phyloP scores from a whole-genome alignment of 1,140 invertebrate species.

The Tribolium madens region DNA sequence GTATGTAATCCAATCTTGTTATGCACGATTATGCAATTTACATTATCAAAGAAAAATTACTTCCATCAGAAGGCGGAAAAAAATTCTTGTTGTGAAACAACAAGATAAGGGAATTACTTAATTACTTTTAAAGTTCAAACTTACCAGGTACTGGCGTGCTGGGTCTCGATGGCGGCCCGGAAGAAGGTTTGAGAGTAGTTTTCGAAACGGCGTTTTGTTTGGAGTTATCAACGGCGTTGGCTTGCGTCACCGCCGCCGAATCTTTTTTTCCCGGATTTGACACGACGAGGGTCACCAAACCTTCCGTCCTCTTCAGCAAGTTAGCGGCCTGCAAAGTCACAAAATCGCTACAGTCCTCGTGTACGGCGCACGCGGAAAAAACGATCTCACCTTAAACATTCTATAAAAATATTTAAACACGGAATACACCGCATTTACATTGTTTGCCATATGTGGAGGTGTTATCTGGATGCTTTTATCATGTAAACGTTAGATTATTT shows the following conservation, averaged over 20 bases:
- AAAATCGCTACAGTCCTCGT: background rate
- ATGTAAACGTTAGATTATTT: slow-evolving; percentile 46
- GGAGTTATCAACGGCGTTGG: slow-evolving; percentile 46
- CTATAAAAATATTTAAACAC: slow-evolving; percentile 39
- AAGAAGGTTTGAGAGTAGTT: slow-evolving; percentile 54
- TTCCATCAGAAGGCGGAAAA: too few species aligned
- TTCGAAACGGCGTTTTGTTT: slow-evolving; percentile 52
- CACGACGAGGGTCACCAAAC: slow-evolving; percentile 85
- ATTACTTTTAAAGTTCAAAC: background rate
- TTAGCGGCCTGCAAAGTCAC: slow-evolving; percentile 77
- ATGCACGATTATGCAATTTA: too few species aligned
- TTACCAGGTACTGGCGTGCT: slow-evolving; percentile 63
- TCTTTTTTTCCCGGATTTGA: slow-evolving; percentile 87
- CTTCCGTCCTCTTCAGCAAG: slow-evolving; percentile 88
- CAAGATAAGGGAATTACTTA: too few species aligned
- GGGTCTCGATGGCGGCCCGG: slow-evolving; percentile 61
- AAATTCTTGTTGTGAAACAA: too few species aligned
- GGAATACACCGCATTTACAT: slow-evolving; percentile 27
- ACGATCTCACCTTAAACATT: slow-evolving; percentile 38
- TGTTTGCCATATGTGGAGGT: slow-evolving; percentile 36
- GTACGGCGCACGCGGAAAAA: background rate
- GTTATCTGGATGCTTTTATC: slow-evolving; percentile 43
- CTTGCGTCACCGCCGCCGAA: slow-evolving; percentile 64
- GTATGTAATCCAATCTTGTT: too few species aligned
- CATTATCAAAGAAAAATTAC: too few species aligned